Base-by-base conservation (phyloP, 53 echinoderm and acorn worm genomes). In the Crossaster papposus region DNA sequence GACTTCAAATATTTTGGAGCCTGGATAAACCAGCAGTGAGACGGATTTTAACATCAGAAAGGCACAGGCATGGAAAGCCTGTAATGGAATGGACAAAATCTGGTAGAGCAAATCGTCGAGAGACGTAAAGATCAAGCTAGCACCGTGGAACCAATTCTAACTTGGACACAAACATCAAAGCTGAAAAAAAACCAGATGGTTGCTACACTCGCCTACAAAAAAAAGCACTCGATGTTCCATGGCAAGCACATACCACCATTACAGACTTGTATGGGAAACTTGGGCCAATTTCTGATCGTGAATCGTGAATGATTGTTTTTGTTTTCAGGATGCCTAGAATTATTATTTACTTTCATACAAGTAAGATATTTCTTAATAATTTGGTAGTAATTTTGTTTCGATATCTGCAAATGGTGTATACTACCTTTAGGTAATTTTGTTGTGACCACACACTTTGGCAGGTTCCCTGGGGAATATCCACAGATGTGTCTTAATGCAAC, bases 1-100 rank as follows among this genome's bases (percentile, higher is more conserved):
- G 83, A 83, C 64, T 83, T 64, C n/a, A 58, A 77, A 15, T 88
- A 88, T n/a, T 22, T 88, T 9, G 88, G 78, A 51, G 77, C 88
- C 2, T 88, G 78, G 78, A 88, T 88, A 58, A n/a, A 71, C 38
- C 22, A 37, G 73, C 51, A 53, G 15, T 18, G 86, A 86, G 37
- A 26, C 22, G 12, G 74, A 86, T 32, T 73, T 72, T 15, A 71
- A 86, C 72, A 86, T 33, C 52, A 64, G 54, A 23, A 72, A 70
- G 28, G 54, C 72, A 26, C 30, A 71, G 51, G 78, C 78, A 54
- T 76, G 89, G 65, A 35, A 79, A 20, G 63, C 65, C 79, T 89
- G 89, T 6, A 79, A 44, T 9, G 44, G 44, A 44, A 44, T 78
- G 80, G 29, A 29, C 6, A 79, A 64, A 20, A 64, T 79, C 12